These are phyloP conservation scores for Platysteira castanea DNA, from an alignment of 2,113 vertebrate genomes.

Conservation along the genomic window DNA sequence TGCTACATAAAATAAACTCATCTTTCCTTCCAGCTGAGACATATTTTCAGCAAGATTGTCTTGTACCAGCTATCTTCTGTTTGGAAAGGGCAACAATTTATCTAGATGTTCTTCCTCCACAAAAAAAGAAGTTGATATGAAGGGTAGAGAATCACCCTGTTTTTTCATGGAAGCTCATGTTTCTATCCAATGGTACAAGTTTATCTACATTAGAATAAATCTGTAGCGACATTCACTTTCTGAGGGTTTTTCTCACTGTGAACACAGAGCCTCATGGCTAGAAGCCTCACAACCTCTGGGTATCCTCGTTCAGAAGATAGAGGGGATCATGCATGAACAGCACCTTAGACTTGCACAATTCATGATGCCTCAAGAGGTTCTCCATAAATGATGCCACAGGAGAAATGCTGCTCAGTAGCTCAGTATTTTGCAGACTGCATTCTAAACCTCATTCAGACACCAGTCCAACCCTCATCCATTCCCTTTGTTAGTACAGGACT, in stretches of 20 bases:
- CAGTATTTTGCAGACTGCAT: neutral
- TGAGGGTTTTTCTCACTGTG: neutral
- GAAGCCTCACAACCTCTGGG: neutral
- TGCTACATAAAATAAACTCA: conserved; percentile 49
- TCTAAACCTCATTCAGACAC: neutral
- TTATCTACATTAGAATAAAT: neutral
- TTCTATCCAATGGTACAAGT: neutral
- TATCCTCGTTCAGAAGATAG: neutral
- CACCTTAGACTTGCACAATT: neutral
- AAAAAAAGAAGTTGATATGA: neutral
- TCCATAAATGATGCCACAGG: neutral
- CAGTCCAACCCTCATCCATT: neutral
- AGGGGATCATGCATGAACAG: neutral
- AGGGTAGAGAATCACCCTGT: neutral
- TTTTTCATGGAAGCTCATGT: neutral
- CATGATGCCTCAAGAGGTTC: neutral
- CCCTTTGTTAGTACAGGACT: neutral
- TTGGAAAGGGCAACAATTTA: neutral
- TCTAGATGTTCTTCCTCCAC: neutral
- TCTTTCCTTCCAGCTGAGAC: conserved; percentile 14
- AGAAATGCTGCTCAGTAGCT: neutral
- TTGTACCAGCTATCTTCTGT: neutral
- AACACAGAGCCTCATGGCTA: neutral
- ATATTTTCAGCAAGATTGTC: conserved; percentile 36
- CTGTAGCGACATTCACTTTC: neutral